Base-by-base conservation (phyloP, 2,797 vertebrate genomes). In the Dermochelys coriacea region DNA sequence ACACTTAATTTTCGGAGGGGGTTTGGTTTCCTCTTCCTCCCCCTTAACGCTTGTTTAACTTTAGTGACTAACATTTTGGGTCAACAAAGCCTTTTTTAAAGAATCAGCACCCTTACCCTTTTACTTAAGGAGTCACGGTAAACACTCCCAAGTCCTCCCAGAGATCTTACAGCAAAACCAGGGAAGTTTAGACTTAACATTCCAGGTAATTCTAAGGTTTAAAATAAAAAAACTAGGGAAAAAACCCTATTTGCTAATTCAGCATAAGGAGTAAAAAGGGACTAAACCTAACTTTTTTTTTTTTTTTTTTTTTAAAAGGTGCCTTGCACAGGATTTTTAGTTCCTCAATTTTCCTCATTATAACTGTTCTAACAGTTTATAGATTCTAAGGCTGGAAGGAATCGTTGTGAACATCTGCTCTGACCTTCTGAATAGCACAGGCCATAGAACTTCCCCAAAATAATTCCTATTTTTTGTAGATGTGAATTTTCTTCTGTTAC, bases 241-340 rank as follows among this genome's bases (percentile, higher is more conserved):
- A 37, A 71, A 18, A 10, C 19, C 16, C 19, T 71, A 21, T 10
- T 71, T 71, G 19, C 4, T 19, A 71, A 71, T 21, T n/a, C n/a
- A 41, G 64, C 19, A 2, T 37, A 19, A 47, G 29, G 12, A 51
- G 34, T 0, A 25, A 2, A 11, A 64, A 50, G 31, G 0, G 19
- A 21, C 6, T 18, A 41, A 1, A 1, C 3, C 37, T 0, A 0
- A 10, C 80, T 84, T 31, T 0, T 47, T 0, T 47, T 74, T 90
- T 85, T 29, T 0, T 0, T 90, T 27, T 0, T 47, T 0, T 47
- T 74, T 90, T 85, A 29, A 0, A 0, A 88, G 86, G 8, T 5
- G 45, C 9, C 1, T 2, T 10, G 19, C 34, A 71, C 23, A 71
- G n/a, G 11, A 21, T 12, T 18, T 79, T 85, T 47, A 2, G 15